Base-by-base conservation (phyloP, 2,113 vertebrate species). In the Spilogale gracilis region DNA sequence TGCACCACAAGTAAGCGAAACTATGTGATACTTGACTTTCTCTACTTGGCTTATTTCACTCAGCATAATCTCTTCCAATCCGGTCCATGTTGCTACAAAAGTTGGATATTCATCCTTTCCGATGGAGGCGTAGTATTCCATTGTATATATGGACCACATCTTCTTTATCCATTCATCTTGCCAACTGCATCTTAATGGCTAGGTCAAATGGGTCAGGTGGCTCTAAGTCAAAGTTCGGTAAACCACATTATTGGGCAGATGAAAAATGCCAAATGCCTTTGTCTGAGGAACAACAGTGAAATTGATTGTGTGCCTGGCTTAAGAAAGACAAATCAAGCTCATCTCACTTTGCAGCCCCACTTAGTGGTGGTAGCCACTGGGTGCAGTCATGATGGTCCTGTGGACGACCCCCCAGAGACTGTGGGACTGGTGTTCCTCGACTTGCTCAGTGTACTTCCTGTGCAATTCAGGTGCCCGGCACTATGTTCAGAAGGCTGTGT, bases 261-360 rank as follows among this genome's bases (percentile, higher is more conserved):
- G 20, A 92, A 84, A 93, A 91, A 82, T 74, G 25, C 52, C 81
- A 87, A 89, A 69, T 58, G 78, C 27, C 48, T 88, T 88, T 30
- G 21, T 87, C 73, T 14, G 10, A n/a, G 56, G 73, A 85, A 32
- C 17, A 6, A 5, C n/a, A 14, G 54, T 50, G 45, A 9, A 43
- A 78, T 48, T 10, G 20, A 92, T 20, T 87, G 48, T 69, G 32
- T 52, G 30, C 83, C 67, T 45, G 8, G 4, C 93, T 63, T 61
- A 79, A 61, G 58, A 91, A 38, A 67, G 30, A 69, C 63, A 30
- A 30, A 65, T 65, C 30, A 67, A 67, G 63, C 16, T 67, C 63
- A 16, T 67, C 30, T 32, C 30, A 6, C 63, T 16, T 84, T n/a
- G 32, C 25, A 61, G 12, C 5, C 5, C 73, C 56, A 43, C 12